A percentile compares a stretch with the other conserved stretches of the same genome.
Evolutionary conservation across 2,797 vertebrate genomes (phyloP).

Genomic region (Gymnothorax reevesii): DNA sequence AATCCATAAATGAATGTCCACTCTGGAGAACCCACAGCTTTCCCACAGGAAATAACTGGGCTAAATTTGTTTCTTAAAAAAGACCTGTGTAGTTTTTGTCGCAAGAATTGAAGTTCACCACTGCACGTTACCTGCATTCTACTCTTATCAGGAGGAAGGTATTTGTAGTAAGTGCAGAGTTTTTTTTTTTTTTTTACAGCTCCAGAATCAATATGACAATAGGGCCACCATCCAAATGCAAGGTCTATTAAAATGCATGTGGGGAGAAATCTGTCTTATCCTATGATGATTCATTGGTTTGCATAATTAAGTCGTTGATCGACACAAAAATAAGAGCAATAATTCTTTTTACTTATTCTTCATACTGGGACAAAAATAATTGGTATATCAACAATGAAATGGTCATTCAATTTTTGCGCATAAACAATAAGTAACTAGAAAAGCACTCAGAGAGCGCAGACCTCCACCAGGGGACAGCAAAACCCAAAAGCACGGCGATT

Average conservation of each 20-base stretch:
- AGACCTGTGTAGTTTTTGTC: too few species aligned
- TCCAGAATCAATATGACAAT: conserved; percentile 58
- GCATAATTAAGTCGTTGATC: conserved; percentile 17
- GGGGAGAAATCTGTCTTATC: background rate
- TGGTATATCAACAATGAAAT: background rate
- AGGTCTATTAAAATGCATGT: conserved; percentile 44
- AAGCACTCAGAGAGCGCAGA: too few species aligned
- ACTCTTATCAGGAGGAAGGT: conserved; percentile 47
- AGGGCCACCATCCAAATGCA: conserved; percentile 48
- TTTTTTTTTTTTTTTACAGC: conserved; percentile 28
- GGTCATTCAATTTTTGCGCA: background rate
- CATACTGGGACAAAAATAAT: background rate
- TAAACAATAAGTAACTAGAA: too few species aligned
- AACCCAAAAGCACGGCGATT: too few species aligned
- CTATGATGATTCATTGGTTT: conserved; percentile 15
- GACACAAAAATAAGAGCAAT: background rate
- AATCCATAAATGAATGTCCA: conserved; percentile 41
- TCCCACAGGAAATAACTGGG: conserved; percentile 63
- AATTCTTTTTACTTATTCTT: background rate
- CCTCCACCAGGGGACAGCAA: too few species aligned
- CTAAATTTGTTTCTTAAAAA: conserved; percentile 72
- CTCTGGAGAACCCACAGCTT: conserved; percentile 60
- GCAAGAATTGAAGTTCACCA: conserved; percentile 50
- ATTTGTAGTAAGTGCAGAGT: conserved; percentile 44
- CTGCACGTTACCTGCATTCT: conserved; percentile 61